Conservation (phyloP, 2,113 vertebrate genomes). For the Muntiacus muntjak region DNA sequence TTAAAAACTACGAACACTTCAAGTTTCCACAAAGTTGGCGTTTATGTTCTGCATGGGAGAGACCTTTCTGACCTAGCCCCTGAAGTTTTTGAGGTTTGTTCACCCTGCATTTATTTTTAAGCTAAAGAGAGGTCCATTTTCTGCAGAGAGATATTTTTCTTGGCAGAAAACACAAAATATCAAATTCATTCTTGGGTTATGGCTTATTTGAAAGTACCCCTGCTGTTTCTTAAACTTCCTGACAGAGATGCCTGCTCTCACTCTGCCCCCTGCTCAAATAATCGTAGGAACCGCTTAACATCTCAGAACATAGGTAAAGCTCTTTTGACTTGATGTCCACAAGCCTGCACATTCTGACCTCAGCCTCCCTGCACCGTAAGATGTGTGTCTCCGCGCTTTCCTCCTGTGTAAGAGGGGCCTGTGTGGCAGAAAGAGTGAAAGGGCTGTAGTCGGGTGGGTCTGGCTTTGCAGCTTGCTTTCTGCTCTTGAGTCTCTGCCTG, state of each 20-base stretch:
- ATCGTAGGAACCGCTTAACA: neutral
- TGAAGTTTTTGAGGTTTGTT: conserved; percentile 51
- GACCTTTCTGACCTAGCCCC: conserved; percentile 26
- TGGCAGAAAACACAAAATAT: conserved; percentile 45
- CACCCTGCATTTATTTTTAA: conserved; percentile 51
- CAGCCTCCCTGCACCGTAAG: neutral
- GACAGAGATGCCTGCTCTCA: neutral
- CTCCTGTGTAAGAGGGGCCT: neutral
- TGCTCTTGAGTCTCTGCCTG: neutral
- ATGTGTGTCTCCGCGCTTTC: neutral
- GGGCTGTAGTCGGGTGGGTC: neutral
- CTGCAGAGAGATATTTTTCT: conserved; percentile 31
- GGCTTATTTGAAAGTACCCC: neutral
- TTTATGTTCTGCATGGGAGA: conserved; percentile 36
- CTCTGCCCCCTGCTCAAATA: neutral
- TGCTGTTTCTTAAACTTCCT: neutral
- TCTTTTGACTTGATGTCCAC: neutral
- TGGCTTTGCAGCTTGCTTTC: neutral
- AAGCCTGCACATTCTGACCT: neutral
- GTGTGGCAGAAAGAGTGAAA: neutral
- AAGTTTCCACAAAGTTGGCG: conserved; percentile 20
- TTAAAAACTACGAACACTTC: conserved; percentile 23
- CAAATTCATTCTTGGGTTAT: neutral
- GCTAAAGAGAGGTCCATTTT: neutral
- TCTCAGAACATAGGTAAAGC: neutral